Percentiles rank a stretch among this genome's conserved stretches.
These are phyloP conservation scores for Argopecten irradians DNA, from an alignment of 1,140 invertebrate genomes.

Conservation along the genomic window DNA sequence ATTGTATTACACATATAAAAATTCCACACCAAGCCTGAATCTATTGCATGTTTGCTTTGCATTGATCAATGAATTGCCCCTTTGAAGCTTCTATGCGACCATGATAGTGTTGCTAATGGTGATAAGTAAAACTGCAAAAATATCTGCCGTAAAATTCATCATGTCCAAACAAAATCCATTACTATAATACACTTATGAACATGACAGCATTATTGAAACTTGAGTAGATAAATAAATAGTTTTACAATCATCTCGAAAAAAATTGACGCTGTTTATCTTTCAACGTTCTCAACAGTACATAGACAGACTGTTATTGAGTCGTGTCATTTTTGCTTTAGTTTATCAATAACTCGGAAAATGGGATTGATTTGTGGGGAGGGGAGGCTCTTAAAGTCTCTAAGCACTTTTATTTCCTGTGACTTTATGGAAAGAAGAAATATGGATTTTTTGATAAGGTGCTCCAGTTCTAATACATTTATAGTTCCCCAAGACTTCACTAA, in stretches of 20 bases:
- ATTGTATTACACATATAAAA: not conserved
- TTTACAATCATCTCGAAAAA: not conserved
- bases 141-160: not conserved
- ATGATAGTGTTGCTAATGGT: not conserved
- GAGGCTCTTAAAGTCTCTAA: not conserved
- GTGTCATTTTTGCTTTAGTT: not conserved
- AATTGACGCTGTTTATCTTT: not conserved
- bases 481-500: not conserved
- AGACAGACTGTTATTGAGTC: not conserved
- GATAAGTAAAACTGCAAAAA: not conserved
- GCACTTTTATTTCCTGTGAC: not conserved
- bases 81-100: not conserved
- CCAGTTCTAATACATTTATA: not conserved
- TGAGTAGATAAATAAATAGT: not conserved
- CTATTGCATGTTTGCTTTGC: not conserved
- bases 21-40: not conserved
- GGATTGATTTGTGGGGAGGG: not conserved
- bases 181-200: not conserved
- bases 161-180: not conserved
- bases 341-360: not conserved
- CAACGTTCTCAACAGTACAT: not conserved
- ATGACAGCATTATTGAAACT: not conserved
- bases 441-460: not conserved
- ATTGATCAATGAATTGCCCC: not conserved
- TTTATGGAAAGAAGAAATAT: not conserved